Conservation (phyloP, 2,888 invertebrate genomes). For the Apotomis turbidana region DNA sequence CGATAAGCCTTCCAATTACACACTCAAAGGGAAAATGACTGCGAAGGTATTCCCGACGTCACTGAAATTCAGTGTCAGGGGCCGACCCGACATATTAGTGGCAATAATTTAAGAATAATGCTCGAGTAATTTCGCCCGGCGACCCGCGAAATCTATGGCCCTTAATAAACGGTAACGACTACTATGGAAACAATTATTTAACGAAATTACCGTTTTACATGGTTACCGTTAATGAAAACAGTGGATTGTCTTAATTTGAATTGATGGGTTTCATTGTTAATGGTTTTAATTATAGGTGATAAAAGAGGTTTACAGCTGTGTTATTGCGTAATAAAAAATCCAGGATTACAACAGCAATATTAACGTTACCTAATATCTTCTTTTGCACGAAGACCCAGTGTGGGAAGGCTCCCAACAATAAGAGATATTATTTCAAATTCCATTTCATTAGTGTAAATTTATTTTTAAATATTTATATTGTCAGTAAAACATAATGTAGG, state of each 20-base stretch:
- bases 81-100: slow-evolving; percentile 75
- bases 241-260: slow-evolving; percentile 60
- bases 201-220: slow-evolving; percentile 75
- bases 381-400: too few species aligned
- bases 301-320: not conserved
- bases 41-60: slow-evolving; percentile 45
- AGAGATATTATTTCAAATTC: too few species aligned
- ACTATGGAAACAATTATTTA: slow-evolving; percentile 77
- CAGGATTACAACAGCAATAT: not conserved
- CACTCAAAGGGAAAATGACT: slow-evolving; percentile 21
- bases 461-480: too few species aligned
- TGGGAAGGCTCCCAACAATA: too few species aligned
- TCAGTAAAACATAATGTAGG: too few species aligned
- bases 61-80: slow-evolving; percentile 59
- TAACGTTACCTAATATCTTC: not conserved
- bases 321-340: slow-evolving; percentile 7
- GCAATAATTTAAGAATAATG: slow-evolving; percentile 80
- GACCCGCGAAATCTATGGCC: slow-evolving; percentile 77
- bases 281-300: slow-evolving; percentile 12
- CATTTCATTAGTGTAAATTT: too few species aligned
- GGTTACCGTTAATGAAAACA: slow-evolving; percentile 71
- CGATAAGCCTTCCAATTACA: slow-evolving; percentile 25
- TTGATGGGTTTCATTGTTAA: slow-evolving; percentile 51
- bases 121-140: slow-evolving; percentile 73
- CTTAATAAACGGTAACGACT: slow-evolving; percentile 79